Percentiles rank a stretch among this genome's conserved stretches.
phyloP scores from a whole-genome alignment of 2,797 vertebrate genomes.

The Huso huso region DNA sequence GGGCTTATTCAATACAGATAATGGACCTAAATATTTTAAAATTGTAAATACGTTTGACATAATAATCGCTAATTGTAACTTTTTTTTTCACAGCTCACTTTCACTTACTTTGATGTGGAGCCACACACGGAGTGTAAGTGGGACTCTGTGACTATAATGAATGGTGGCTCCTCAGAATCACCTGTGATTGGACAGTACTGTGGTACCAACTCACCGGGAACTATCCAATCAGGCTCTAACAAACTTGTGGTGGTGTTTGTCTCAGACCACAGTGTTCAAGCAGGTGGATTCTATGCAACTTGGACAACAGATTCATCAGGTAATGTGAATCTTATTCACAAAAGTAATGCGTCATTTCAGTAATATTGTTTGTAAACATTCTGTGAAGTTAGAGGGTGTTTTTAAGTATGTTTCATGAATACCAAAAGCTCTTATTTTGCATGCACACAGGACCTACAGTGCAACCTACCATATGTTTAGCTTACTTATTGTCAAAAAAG shows the following conservation, averaged over 20 bases:
- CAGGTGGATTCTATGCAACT: conserved; percentile 74
- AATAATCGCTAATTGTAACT: neutral
- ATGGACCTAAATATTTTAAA: conserved; percentile 5
- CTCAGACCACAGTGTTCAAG: conserved; percentile 62
- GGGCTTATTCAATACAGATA: conserved; percentile 7
- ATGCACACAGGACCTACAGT: no score
- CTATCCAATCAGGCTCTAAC: conserved; percentile 76
- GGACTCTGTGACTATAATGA: conserved; percentile 84
- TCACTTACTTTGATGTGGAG: conserved; percentile 75
- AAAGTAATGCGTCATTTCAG: no score
- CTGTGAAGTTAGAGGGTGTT: no score
- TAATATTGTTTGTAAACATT: no score
- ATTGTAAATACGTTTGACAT: neutral
- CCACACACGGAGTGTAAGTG: conserved; percentile 60
- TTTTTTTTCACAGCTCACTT: conserved; percentile 63
- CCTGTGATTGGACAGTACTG: conserved; percentile 85
- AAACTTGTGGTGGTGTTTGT: conserved; percentile 77
- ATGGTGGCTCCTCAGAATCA: conserved; percentile 75
- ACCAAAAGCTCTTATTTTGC: no score
- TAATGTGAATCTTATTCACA: conserved; percentile 28
- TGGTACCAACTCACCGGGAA: conserved; percentile 66
- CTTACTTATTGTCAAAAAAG: no score
- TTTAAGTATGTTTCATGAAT: no score
- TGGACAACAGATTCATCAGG: conserved; percentile 81
- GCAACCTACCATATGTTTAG: no score